Conservation (phyloP, 1,140 invertebrate species). For the Bombus cullumanus region DNA sequence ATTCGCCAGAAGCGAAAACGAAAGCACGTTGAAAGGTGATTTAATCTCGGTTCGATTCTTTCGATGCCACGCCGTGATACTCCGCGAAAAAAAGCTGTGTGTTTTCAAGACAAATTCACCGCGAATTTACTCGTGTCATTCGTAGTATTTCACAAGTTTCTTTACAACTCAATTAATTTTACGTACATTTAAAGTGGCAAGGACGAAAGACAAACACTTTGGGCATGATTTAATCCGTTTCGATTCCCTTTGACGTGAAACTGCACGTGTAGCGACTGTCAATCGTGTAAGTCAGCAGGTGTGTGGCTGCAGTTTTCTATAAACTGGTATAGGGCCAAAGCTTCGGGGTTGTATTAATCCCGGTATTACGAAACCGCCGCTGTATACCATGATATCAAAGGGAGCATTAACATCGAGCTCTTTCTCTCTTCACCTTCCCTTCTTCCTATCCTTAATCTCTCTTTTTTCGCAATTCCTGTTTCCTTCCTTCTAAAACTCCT, state of each 20-base stretch:
- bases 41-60: neutral
- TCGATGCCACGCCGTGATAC: neutral
- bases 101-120: neutral
- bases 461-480: neutral
- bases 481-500: neutral
- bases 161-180: too few relatives aligned
- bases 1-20: neutral
- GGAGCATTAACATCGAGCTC: slow-evolving; percentile 49
- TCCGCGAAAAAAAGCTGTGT: too few relatives aligned
- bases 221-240: neutral
- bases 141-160: too few relatives aligned
- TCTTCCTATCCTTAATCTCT: neutral
- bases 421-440: neutral
- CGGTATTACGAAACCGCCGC: slow-evolving; percentile 72
- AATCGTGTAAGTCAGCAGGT: slow-evolving; percentile 40
- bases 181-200: neutral
- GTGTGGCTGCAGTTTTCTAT: slow-evolving; percentile 69
- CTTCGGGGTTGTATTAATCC: slow-evolving; percentile 56
- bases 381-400: slow-evolving; percentile 58
- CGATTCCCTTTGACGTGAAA: slow-evolving; percentile 20
- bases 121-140: neutral
- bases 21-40: neutral
- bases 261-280: neutral
- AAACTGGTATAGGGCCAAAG: slow-evolving; percentile 75
- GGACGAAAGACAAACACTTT: neutral